phyloP scores from a whole-genome alignment of 2,888 invertebrate species.

The Pyrrhia umbra region DNA sequence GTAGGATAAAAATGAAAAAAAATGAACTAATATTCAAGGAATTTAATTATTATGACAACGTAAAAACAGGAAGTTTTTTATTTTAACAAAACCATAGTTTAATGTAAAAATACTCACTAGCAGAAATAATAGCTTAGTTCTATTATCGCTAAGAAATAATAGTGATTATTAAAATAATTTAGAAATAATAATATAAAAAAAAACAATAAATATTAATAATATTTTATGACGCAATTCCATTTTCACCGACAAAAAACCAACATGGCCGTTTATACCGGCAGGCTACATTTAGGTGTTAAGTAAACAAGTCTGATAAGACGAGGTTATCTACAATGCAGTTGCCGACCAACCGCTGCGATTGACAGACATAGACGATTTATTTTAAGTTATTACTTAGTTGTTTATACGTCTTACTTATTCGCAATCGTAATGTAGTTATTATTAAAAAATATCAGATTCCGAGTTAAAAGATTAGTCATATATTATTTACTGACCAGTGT shows the following conservation, averaged over 20 bases:
- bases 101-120: no score
- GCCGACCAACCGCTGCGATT: conserved; percentile 69
- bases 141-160: no score
- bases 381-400: conserved; percentile 28
- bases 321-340: conserved; percentile 82
- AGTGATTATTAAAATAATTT: no score
- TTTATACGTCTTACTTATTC: conserved; percentile 16
- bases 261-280: conserved; percentile 59
- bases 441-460: no score
- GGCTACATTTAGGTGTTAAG: conserved; percentile 72
- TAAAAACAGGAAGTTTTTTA: no score
- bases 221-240: conserved; percentile 17
- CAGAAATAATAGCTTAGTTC: no score
- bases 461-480: no score
- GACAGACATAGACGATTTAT: conserved; percentile 57
- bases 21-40: no score
- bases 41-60: no score
- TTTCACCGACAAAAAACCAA: background rate
- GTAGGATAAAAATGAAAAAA: background rate
- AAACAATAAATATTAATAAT: background rate
- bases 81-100: no score
- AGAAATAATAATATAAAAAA: background rate
- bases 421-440: no score
- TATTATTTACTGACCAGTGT: no score
- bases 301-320: conserved; percentile 83